A percentile compares a stretch with the other conserved stretches of the same genome.
phyloP scores from a whole-genome alignment of 2,888 invertebrate genomes.

The Harpalus rubripes region DNA sequence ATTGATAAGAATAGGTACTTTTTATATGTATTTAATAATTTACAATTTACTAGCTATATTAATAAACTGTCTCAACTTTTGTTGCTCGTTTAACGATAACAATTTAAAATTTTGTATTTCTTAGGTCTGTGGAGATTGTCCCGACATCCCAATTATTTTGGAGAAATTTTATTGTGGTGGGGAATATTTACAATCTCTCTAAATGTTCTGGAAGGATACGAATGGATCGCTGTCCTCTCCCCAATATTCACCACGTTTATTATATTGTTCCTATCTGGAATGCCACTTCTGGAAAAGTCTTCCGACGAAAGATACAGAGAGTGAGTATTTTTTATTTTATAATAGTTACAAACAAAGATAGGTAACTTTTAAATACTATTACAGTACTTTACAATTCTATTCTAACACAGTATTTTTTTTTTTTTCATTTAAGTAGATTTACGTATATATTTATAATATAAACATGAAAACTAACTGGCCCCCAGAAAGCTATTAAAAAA shows the following conservation, averaged over 20 bases:
- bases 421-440: no score
- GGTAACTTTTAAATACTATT: no score
- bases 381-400: no score
- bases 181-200: conserved; percentile 94
- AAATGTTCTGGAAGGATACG: conserved; percentile 90
- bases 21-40: no score
- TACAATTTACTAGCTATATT: no score
- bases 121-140: conserved; percentile 78
- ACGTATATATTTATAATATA: no score
- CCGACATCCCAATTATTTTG: conserved; percentile 96
- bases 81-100: no score
- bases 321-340: conserved; percentile 78
- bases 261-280: conserved; percentile 93
- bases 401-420: no score
- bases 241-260: conserved; percentile 93
- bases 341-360: neutral
- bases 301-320: conserved; percentile 94
- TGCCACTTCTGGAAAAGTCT: conserved; percentile 91
- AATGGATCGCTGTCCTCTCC: conserved; percentile 92
- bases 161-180: conserved; percentile 96
- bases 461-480: no score
- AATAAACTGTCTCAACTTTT: no score
- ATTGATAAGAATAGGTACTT: no score
- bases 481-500: no score
- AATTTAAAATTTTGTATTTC: conserved; percentile 10